These are phyloP conservation scores for Mixornis gularis DNA, from an alignment of 2,113 vertebrate species.

Conservation along the genomic window DNA sequence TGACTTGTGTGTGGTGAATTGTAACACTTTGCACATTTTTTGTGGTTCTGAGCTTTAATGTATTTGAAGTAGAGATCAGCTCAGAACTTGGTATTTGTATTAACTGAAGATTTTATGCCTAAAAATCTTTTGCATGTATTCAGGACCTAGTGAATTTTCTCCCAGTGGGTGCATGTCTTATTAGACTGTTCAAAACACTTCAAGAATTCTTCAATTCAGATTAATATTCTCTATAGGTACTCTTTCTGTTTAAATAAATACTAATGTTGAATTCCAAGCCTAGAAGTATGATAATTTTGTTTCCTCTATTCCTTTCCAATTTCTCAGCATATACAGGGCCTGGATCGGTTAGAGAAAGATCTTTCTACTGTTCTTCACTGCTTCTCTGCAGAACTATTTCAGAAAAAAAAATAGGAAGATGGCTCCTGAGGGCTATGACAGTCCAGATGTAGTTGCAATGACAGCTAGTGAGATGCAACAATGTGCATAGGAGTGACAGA, in stretches of 20 bases:
- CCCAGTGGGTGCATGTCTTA: fast-evolving
- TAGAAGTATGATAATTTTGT: fast-evolving
- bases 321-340: not conserved
- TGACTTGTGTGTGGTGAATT: not conserved
- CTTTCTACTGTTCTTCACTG: not conserved
- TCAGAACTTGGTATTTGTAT: not conserved
- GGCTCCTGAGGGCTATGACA: not conserved
- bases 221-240: not conserved
- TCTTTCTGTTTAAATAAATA: not conserved
- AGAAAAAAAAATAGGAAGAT: not conserved
- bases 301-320: not conserved
- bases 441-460: not conserved
- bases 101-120: not conserved
- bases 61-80: not conserved
- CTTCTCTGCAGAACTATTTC: not conserved
- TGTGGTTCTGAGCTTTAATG: not conserved
- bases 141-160: not conserved
- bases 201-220: not conserved
- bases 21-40: not conserved
- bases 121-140: not conserved
- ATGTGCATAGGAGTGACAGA: not conserved
- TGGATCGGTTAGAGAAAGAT: not conserved
- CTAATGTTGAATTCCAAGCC: not conserved
- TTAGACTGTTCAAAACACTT: not conserved
- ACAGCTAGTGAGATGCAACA: not conserved